These are phyloP conservation scores for Otus sunia DNA, from an alignment of 2,113 vertebrate genomes.

Conservation along the genomic window DNA sequence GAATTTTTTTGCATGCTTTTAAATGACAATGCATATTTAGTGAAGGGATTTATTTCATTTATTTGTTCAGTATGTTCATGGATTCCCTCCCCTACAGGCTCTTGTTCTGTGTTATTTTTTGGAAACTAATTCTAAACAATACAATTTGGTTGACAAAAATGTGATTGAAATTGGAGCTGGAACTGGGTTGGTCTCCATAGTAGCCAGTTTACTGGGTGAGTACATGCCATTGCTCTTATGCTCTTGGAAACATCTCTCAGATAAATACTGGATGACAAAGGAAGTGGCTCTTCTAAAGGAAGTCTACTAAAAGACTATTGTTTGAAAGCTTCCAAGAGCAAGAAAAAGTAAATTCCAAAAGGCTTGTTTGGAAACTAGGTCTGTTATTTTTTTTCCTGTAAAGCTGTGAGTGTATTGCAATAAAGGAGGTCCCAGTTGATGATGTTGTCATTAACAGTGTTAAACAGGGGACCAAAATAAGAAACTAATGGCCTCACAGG, in stretches of 20 bases:
- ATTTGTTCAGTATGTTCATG: not conserved
- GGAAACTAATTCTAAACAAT: slow-evolving; percentile 83
- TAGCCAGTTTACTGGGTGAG: slow-evolving; percentile 89
- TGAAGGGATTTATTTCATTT: not conserved
- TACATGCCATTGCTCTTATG: not conserved
- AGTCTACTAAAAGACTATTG: not conserved
- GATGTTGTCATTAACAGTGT: not conserved
- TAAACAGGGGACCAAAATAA: not conserved
- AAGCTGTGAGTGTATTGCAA: not conserved
- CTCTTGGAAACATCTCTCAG: not conserved
- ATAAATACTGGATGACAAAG: not conserved
- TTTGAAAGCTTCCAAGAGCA: not conserved
- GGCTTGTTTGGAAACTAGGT: not conserved
- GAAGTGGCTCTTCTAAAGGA: not conserved
- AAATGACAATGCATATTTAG: not conserved
- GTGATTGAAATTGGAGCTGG: slow-evolving; percentile 96
- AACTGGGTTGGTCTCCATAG: slow-evolving; percentile 91
- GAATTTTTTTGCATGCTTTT: not conserved
- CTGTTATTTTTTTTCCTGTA: not conserved
- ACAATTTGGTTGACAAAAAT: slow-evolving; percentile 84
- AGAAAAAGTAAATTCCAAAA: not conserved
- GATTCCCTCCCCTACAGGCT: slow-evolving; percentile 75
- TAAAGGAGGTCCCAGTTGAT: not conserved
- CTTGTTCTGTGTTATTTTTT: slow-evolving; percentile 92
- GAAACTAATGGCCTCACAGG: not conserved